Evolutionary conservation across 2,113 vertebrate genomes (phyloP).

Genomic region (Neolamprologus falcicula): DNA sequence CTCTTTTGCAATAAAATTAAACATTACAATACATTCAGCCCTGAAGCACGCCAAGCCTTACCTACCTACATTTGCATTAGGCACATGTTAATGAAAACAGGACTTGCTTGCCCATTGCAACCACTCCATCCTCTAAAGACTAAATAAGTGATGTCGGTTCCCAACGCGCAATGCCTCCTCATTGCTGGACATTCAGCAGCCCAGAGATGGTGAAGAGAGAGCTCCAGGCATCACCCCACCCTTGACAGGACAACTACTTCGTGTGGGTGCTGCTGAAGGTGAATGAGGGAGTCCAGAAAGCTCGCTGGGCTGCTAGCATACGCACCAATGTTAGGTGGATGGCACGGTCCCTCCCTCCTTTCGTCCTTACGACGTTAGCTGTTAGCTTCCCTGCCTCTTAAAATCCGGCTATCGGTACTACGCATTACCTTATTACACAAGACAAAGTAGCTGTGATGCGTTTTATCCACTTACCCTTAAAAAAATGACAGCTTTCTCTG

Average conservation of each 20-base stretch:
- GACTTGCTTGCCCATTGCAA: constrained; percentile 30
- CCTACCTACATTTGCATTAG: constrained; percentile 26
- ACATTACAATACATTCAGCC: background rate
- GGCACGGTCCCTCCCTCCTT: constrained; percentile 56
- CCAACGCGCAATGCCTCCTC: background rate
- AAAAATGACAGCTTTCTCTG: constrained; percentile 21
- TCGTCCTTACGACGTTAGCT: constrained; percentile 42
- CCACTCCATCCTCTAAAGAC: constrained; percentile 46
- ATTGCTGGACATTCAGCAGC: background rate
- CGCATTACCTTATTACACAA: background rate
- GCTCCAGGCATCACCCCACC: constrained; percentile 53
- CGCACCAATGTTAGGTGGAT: constrained; percentile 26
- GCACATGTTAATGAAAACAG: constrained; percentile 21
- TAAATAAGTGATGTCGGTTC: constrained; percentile 32
- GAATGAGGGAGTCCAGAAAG: constrained; percentile 54
- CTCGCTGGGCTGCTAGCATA: constrained; percentile 40
- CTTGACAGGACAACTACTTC: constrained; percentile 60
- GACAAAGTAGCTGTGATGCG: background rate
- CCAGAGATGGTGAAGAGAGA: background rate
- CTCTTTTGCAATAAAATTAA: background rate
- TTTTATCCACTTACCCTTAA: background rate
- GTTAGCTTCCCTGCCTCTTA: constrained; percentile 2
- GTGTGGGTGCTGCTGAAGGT: constrained; percentile 61
- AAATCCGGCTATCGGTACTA: background rate
- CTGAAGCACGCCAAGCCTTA: background rate